phyloP scores from a whole-genome alignment of 2,797 vertebrate species.

The Periophthalmus magnuspinnatus region DNA sequence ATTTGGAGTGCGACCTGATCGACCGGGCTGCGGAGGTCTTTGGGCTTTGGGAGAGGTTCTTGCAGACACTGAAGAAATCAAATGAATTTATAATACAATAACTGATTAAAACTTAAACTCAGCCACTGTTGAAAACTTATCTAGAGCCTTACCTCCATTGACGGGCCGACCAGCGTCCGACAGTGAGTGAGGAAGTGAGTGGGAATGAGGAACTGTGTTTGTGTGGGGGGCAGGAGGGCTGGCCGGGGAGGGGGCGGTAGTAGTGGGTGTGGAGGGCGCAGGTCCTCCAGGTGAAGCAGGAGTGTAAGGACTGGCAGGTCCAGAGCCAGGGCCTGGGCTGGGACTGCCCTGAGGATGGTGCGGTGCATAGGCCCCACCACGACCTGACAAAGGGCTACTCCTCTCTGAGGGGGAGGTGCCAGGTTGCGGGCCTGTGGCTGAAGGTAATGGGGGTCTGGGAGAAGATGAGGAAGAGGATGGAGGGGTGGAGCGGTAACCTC shows the following conservation, averaged over 20 bases:
- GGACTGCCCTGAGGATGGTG: constrained; percentile 68
- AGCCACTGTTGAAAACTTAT: background rate
- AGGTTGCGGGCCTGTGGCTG: constrained; percentile 58
- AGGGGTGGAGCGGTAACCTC: constrained; percentile 66
- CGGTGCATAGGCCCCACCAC: constrained; percentile 53
- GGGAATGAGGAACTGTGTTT: constrained; percentile 70
- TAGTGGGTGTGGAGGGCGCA: constrained; percentile 38
- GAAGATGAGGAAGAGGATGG: constrained; percentile 60
- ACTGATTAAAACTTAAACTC: background rate
- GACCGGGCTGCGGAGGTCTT: constrained; percentile 68
- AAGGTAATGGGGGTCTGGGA: constrained; percentile 64
- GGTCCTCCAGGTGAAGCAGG: constrained; percentile 59
- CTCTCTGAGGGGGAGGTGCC: constrained; percentile 66
- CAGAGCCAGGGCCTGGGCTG: constrained; percentile 60
- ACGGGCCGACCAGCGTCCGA: constrained; percentile 65
- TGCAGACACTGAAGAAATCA: constrained; percentile 49
- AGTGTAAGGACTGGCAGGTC: constrained; percentile 53
- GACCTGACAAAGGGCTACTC: constrained; percentile 66
- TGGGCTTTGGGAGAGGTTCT: constrained; percentile 76
- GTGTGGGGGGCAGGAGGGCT: constrained; percentile 65
- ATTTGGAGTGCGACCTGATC: constrained; percentile 64
- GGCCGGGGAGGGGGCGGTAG: constrained; percentile 58
- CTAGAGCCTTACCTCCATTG: constrained; percentile 65
- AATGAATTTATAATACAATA: constrained; percentile 7
- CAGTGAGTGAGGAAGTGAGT: constrained; percentile 71